These are phyloP conservation scores for Isotomurus palustris DNA, from an alignment of 2,888 invertebrate genomes.

Conservation along the genomic window DNA sequence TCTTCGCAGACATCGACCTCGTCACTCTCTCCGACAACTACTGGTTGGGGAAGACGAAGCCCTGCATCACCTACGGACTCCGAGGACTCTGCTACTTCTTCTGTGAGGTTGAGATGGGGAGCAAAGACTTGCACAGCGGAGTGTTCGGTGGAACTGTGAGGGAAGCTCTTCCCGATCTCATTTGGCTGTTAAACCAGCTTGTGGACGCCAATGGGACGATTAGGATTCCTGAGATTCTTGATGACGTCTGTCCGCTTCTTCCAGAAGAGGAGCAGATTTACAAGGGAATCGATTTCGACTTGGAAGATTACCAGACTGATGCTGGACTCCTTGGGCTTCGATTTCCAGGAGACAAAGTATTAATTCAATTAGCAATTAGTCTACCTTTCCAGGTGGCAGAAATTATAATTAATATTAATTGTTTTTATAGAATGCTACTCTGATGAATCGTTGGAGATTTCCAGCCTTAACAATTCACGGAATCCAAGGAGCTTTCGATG, in stretches of 20 bases:
- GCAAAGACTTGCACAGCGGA: slow-evolving; percentile 92
- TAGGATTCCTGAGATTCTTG: slow-evolving; percentile 72
- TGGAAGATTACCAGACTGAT: slow-evolving; percentile 67
- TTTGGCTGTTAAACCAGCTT: slow-evolving; percentile 76
- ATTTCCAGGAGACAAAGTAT: slow-evolving; percentile 68
- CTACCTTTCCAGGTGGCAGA: slow-evolving; percentile 7
- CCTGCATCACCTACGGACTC: slow-evolving; percentile 94
- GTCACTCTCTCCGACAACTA: slow-evolving; percentile 99
- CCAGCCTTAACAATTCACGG: slow-evolving; percentile 93
- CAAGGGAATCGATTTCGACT: slow-evolving; percentile 78
- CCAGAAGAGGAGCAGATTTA: slow-evolving; percentile 69
- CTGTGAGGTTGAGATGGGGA: slow-evolving; percentile 79
- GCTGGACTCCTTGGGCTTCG: slow-evolving; percentile 66
- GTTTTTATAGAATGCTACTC: slow-evolving; percentile 58
- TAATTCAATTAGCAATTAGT: not conserved
- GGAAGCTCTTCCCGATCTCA: slow-evolving; percentile 72
- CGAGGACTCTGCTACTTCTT: slow-evolving; percentile 89
- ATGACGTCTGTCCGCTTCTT: slow-evolving; percentile 72
- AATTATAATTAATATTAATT: slow-evolving; percentile 24
- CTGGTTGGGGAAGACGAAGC: slow-evolving; percentile 95
- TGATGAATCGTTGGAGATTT: slow-evolving; percentile 94
- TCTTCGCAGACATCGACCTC: slow-evolving; percentile 77
- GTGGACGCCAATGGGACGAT: slow-evolving; percentile 85
- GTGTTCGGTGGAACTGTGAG: slow-evolving; percentile 86
- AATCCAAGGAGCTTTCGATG: slow-evolving; percentile 90